Evolutionary conservation across 2,113 vertebrate species (phyloP), one percentile per base, ranked within the genome.

Genomic region (Hassar affinis): DNA sequence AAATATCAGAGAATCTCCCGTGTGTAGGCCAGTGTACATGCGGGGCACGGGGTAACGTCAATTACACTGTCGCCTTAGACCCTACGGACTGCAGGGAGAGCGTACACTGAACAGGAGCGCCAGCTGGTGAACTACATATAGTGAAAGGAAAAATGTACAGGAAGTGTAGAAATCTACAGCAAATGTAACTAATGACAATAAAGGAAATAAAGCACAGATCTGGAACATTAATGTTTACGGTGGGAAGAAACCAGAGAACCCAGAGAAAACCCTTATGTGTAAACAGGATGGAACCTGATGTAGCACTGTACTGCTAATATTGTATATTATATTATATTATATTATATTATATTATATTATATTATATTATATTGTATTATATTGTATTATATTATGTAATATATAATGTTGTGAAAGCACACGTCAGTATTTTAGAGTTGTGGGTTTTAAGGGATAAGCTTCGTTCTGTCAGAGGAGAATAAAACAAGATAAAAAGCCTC

Each of bases 381-480:
- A 33, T 30, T 17, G 15, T 64, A 64, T 64, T 64, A 42, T 6
- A 6, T 42, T 42, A 42, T 42, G 2, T 6, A 3, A 42, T 42
- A 42, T 42, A 42, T 42, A 42, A 3, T 42, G 2, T 42, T 42
- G 38, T 71, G 52, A 84, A 86, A 77, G 49, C 30, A 79, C 78
- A 79, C 84, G 35, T 72, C 61, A 84, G 51, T 30, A 20, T 61
- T 81, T 80, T 59, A n/a, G 33, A 81, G 74, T 56, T 66, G 69
- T 47, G 57, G 80, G 3, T 25, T 56, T 71, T 30, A 75, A 6
- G 69, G 38, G 72, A 66, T 66, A 22, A 42, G 75, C 25, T 27
- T 68, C 22, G 75, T 71, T 33, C 61, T 72, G 71, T 76, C 45
- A 59, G 51, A 38, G 61, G 82, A 78, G 64, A 71, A 71, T 85